These are phyloP conservation scores for Gavialis gangeticus DNA, from an alignment of 2,113 vertebrate species.

Conservation along the genomic window DNA sequence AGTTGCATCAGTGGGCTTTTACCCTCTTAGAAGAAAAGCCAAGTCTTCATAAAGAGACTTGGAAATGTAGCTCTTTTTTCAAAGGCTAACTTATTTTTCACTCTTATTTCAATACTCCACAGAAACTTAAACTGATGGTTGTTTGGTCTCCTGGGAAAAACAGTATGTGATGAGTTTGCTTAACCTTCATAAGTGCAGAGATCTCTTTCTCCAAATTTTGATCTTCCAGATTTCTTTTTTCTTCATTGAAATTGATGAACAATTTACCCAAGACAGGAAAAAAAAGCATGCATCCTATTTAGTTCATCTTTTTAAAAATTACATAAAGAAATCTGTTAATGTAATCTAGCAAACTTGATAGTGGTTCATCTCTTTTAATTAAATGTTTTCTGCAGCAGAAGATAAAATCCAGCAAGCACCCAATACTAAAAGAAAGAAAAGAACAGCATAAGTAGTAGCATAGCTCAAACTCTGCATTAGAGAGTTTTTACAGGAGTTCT, in stretches of 20 bases:
- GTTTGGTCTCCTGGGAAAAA: background rate
- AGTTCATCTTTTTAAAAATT: background rate
- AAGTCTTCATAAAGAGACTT: no score
- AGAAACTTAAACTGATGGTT: no score
- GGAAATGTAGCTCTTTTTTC: no score
- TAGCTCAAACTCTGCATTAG: no score
- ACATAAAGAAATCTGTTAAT: background rate
- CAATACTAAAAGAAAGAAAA: background rate
- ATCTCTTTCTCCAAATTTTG: background rate
- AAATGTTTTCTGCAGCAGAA: background rate
- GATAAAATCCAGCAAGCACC: background rate
- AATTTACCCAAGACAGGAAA: background rate
- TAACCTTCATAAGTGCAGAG: no score
- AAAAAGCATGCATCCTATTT: background rate
- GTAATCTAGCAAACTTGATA: no score
- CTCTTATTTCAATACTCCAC: no score
- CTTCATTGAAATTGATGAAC: background rate
- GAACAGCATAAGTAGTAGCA: background rate
- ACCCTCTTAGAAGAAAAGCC: no score
- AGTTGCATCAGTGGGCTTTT: no score
- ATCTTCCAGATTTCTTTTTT: background rate
- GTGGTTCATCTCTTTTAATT: no score
- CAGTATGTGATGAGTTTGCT: background rate
- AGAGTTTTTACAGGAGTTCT: no score
- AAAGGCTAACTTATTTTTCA: no score